Evolutionary conservation across 2,888 invertebrate species (phyloP), one percentile per base, ranked within the genome.

Genomic region (Caenorhabditis sp.): DNA sequence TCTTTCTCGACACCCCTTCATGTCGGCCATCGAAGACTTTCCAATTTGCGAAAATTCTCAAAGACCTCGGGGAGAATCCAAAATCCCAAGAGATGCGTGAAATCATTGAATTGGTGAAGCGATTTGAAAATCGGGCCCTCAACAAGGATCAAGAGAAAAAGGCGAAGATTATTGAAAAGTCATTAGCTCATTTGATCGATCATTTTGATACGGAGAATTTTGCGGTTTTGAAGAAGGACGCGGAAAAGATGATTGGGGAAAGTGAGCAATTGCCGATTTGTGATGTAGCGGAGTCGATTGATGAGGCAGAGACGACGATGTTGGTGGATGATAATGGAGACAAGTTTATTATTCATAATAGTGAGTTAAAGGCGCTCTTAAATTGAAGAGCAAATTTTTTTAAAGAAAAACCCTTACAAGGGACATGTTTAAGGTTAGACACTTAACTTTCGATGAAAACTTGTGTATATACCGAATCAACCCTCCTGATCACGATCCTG

Each of bases 271-370:
- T 43, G 43, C 43, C 52, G 5, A 56, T 53, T 4, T 36, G 31
- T 0, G 31, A 36, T 5, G 61, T 63, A 38, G 67, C 61, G 2
- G 73, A 73, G 53, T 68, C 73, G 4, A 66, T 68, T 10, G 73
- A 73, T 52, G 73, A 66, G 12, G 14, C 65, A 7, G 52, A 62
- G 2, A 49, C 65, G 4, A 68, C 67, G 17, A 68, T 67, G 70
- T 31, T 75, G 17, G 69, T 75, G 0, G 77, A 77, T 60, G 76
- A 80, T 53, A 73, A 78, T 58, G 80, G 76, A 20, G 76, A 80
- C 58, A 69, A 71, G 38, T 67, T 78, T n/a, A 65, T 77, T 1
- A 66, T 77, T 49, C 70, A 79, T 14, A 43, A 17, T 14, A 73
- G 72, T 73, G 17, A 52, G 59, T 54, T 27, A 57, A n/a, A n/a